Evolutionary conservation across 2,797 vertebrate genomes (phyloP).

Genomic region (Enteromius unitaeniatus): DNA sequence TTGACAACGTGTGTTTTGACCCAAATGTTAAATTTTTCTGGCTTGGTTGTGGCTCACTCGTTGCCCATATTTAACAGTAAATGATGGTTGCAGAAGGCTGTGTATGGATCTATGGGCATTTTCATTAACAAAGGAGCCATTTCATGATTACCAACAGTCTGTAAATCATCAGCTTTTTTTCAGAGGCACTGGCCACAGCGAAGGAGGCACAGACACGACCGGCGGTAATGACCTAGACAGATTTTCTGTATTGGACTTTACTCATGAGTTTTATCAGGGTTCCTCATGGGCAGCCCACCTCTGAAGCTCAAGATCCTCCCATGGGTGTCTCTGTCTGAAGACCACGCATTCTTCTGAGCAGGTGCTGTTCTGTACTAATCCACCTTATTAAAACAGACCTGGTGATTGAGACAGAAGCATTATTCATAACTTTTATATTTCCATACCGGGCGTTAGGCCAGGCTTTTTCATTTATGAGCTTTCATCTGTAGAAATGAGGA

Average conservation of each 20-base stretch:
- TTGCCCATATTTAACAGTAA: conserved; percentile 73
- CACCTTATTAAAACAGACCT: conserved; percentile 92
- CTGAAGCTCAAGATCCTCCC: conserved; percentile 17
- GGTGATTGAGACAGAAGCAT: conserved; percentile 95
- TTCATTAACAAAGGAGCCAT: conserved; percentile 85
- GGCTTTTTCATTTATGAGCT: conserved; percentile 96
- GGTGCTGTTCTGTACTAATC: conserved; percentile 82
- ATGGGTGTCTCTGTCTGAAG: conserved; percentile 27
- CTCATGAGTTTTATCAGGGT: conserved; percentile 9
- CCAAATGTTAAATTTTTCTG: conserved; percentile 37
- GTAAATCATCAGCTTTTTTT: conserved; percentile 75
- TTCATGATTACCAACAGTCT: conserved; percentile 76
- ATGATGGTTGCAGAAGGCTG: conserved; percentile 71
- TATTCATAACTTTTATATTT: conserved; percentile 98
- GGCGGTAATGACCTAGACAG: conserved; percentile 47
- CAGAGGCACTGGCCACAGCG: conserved; percentile 43
- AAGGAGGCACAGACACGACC: conserved; percentile 68
- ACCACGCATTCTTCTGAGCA: conserved; percentile 66
- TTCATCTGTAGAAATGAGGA: conserved; percentile 91
- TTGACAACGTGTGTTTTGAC: conserved; percentile 50
- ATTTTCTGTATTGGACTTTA: conserved; percentile 25
- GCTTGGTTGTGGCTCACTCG: conserved; percentile 53
- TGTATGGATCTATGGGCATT: conserved; percentile 78
- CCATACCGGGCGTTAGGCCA: conserved; percentile 92
- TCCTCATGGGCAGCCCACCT: conserved; percentile 18